phyloP scores from a whole-genome alignment of 2,888 invertebrate species.

The Aplocera efformata region DNA sequence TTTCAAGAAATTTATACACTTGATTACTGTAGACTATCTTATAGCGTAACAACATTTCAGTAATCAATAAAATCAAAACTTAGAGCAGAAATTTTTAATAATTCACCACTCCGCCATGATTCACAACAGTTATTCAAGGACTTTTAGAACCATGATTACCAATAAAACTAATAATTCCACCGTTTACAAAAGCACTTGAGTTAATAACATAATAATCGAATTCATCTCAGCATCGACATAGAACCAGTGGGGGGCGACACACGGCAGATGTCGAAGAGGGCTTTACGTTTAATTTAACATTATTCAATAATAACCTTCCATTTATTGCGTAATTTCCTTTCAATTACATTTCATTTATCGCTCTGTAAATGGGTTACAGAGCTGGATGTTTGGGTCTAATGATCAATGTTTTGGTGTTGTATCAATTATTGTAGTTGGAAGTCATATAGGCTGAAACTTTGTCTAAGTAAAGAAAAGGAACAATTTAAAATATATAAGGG shows the following conservation, averaged over 20 bases:
- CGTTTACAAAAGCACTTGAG: constrained; percentile 38
- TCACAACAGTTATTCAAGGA: too few species aligned
- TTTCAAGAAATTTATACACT: too few species aligned
- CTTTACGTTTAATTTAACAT: constrained; percentile 75
- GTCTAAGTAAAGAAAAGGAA: too few species aligned
- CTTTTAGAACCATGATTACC: too few species aligned
- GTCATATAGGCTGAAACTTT: too few species aligned
- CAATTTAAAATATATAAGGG: too few species aligned
- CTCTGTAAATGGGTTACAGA: constrained; percentile 68
- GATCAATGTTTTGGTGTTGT: neutral
- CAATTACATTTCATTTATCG: constrained; percentile 78
- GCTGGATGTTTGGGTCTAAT: constrained; percentile 17
- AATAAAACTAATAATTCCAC: constrained; percentile 3
- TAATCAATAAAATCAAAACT: too few species aligned
- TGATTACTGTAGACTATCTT: too few species aligned
- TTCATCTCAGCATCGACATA: constrained; percentile 35
- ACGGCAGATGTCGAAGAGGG: constrained; percentile 72
- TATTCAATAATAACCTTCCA: constrained; percentile 79
- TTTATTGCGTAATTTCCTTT: constrained; percentile 79
- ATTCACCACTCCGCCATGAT: too few species aligned
- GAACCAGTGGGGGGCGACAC: constrained; percentile 41
- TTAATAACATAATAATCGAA: constrained; percentile 46
- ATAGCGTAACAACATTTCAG: too few species aligned
- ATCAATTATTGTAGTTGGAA: too few species aligned
- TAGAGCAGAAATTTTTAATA: too few species aligned